Evolutionary conservation across 2,888 invertebrate species (phyloP).

Genomic region (Scotopteryx bipunctaria): DNA sequence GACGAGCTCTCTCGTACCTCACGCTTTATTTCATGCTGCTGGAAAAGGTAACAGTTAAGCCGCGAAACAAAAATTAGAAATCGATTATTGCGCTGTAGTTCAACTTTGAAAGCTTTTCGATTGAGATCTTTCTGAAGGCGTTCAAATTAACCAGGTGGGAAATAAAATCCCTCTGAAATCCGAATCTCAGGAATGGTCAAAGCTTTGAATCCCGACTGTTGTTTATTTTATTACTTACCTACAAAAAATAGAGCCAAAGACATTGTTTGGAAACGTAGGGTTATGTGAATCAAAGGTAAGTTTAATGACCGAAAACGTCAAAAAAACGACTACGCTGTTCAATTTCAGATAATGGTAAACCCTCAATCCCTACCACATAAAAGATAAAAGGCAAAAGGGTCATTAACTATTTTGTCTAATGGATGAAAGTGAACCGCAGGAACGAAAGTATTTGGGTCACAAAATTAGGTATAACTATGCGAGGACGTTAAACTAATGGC

Average conservation of each 20-base stretch:
- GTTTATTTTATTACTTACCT: too few relatives aligned
- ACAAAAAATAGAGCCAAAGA: background rate
- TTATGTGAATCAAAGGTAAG: background rate
- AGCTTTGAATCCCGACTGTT: too few relatives aligned
- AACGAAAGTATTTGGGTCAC: constrained; percentile 37
- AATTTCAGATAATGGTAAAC: constrained; percentile 25
- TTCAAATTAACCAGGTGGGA: too few relatives aligned
- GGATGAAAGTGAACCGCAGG: constrained; percentile 37
- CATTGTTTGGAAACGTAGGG: background rate
- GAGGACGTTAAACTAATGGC: constrained; percentile 37
- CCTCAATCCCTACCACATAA: constrained; percentile 22
- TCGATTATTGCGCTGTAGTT: too few relatives aligned
- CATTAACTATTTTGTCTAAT: constrained; percentile 40
- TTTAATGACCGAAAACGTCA: constrained; percentile 6
- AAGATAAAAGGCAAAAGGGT: constrained; percentile 35
- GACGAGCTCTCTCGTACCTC: constrained; percentile 76
- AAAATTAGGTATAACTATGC: constrained; percentile 35
- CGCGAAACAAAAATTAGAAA: too few relatives aligned
- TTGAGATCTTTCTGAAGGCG: too few relatives aligned
- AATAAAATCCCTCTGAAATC: too few relatives aligned
- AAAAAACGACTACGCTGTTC: constrained; percentile 18
- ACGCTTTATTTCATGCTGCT: constrained; percentile 71
- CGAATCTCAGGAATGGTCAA: too few relatives aligned
- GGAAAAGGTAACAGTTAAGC: constrained; percentile 23
- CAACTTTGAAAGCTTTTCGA: too few relatives aligned